A percentile compares a stretch with the other conserved stretches of the same genome.
phyloP scores from a whole-genome alignment of 2,113 vertebrate species.

The Mohoua ochrocephala region DNA sequence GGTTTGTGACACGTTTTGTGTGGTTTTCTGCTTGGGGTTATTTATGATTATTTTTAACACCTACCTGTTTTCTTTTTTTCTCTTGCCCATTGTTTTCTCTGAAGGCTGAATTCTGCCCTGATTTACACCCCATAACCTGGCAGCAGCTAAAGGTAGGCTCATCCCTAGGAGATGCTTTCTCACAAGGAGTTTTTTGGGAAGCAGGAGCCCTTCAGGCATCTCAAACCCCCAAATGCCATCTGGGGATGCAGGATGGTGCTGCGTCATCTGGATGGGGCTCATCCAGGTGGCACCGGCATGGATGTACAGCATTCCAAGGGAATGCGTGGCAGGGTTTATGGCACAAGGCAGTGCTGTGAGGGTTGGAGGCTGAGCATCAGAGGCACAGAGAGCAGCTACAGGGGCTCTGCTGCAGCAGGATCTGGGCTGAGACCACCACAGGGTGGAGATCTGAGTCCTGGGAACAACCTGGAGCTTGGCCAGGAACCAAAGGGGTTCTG shows the following conservation, averaged over 20 bases:
- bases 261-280: background rate
- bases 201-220: background rate
- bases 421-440: background rate
- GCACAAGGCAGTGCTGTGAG: accelerated
- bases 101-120: background rate
- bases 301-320: accelerated
- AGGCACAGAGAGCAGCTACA: background rate
- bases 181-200: background rate
- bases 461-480: background rate
- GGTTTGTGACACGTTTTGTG: conserved; percentile 28
- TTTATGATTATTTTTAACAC: conserved; percentile 45
- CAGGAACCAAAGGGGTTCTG: background rate
- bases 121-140: background rate
- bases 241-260: background rate
- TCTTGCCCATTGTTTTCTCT: background rate
- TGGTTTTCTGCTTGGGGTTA: conserved; percentile 49
- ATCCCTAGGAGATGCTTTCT: background rate
- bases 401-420: background rate
- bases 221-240: background rate
- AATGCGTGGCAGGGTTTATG: background rate
- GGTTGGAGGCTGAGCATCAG: background rate
- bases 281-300: background rate
- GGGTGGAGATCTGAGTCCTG: background rate
- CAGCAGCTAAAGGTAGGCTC: background rate
- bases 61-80: background rate